A percentile compares a stretch with the other conserved stretches of the same genome.
Conservation (phyloP, 2,888 invertebrate species). For the Drosophila tripunctata region DNA sequence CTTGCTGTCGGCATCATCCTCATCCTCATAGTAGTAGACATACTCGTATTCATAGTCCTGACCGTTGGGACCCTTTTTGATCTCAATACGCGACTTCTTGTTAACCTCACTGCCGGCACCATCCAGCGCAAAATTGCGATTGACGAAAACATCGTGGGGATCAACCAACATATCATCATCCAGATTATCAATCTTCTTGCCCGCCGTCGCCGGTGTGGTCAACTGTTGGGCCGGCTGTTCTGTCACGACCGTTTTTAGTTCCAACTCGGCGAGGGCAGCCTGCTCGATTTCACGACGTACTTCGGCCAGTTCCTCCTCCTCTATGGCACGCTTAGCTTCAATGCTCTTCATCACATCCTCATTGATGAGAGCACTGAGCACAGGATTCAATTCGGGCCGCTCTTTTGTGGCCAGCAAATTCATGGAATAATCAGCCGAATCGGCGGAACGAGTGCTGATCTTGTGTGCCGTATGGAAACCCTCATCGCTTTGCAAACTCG, state of each 20-base stretch:
- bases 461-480: slow-evolving; percentile 82
- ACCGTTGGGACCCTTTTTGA: slow-evolving; percentile 94
- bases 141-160: slow-evolving; percentile 81
- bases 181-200: slow-evolving; percentile 53
- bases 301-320: slow-evolving; percentile 77
- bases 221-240: slow-evolving; percentile 61
- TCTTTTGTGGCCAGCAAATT: slow-evolving; percentile 83
- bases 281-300: slow-evolving; percentile 70
- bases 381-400: slow-evolving; percentile 83
- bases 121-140: slow-evolving; percentile 86
- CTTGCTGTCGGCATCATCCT: slow-evolving; percentile 85
- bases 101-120: slow-evolving; percentile 89
- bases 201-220: slow-evolving; percentile 72
- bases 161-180: slow-evolving; percentile 74
- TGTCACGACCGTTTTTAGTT: slow-evolving; percentile 35
- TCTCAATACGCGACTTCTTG: slow-evolving; percentile 90
- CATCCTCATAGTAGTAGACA: slow-evolving; percentile 95
- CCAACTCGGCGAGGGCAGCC: slow-evolving; percentile 54
- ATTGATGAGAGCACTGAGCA: slow-evolving; percentile 85
- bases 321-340: slow-evolving; percentile 84
- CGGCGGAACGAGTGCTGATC: slow-evolving; percentile 68
- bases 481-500: slow-evolving; percentile 81
- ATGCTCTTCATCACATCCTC: slow-evolving; percentile 85
- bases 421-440: slow-evolving; percentile 72
- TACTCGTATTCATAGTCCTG: slow-evolving; percentile 96